Conservation (phyloP, 30 jellyfish, hydroid and myxozoan genomes). For the Thelohanellus kitauei region DNA sequence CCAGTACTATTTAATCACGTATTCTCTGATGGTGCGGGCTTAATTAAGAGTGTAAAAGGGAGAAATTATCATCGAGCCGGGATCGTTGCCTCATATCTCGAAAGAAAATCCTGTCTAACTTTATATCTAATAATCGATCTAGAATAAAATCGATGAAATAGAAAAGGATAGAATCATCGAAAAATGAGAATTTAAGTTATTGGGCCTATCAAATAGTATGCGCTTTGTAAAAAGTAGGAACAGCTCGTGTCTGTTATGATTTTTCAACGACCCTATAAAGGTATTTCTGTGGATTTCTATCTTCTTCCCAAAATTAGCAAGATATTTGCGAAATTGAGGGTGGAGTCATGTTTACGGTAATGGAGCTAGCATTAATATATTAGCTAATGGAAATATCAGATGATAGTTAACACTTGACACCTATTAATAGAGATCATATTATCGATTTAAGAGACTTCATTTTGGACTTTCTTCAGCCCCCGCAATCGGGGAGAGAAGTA, state of each 20-base stretch:
- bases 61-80: background rate
- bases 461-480: conserved; percentile 29
- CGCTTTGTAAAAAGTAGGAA: background rate
- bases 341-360: conserved; percentile 1
- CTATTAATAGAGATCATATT: conserved; percentile 7
- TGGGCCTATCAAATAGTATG: background rate
- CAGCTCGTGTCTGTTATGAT: background rate
- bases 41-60: too few relatives aligned
- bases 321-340: background rate
- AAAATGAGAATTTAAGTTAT: background rate
- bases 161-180: background rate
- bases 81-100: background rate
- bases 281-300: background rate
- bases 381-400: conserved; percentile 7
- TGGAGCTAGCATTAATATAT: conserved; percentile 5
- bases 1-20: too few relatives aligned
- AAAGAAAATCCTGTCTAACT: too few relatives aligned
- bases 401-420: conserved; percentile 7
- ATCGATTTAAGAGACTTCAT: conserved; percentile 10
- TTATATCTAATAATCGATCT: background rate
- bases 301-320: background rate
- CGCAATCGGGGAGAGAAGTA: conserved; percentile 12
- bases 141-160: background rate
- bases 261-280: background rate
- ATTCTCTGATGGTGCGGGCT: too few relatives aligned